phyloP scores from a whole-genome alignment of 2,797 vertebrate genomes.

The Mycteria americana region DNA sequence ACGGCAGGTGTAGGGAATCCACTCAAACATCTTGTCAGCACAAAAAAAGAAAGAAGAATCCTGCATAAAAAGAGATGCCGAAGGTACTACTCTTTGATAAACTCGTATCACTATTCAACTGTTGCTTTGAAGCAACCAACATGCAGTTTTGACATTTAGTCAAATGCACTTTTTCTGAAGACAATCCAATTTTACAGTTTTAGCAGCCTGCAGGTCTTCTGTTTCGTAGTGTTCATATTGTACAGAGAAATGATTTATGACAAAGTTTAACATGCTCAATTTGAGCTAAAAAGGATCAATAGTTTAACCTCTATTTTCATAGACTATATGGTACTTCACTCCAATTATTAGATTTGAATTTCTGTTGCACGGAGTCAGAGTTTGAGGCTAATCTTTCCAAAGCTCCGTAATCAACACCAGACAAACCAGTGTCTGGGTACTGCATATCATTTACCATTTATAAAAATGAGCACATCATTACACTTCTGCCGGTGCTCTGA shows the following conservation, averaged over 20 bases:
- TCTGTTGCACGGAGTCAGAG: background rate
- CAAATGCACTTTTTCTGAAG: background rate
- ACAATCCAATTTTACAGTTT: background rate
- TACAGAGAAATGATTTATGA: background rate
- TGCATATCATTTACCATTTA: background rate
- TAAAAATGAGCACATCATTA: background rate
- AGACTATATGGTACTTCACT: background rate
- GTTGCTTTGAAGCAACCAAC: background rate
- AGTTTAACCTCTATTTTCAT: background rate
- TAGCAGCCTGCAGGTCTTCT: background rate
- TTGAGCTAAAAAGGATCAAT: background rate
- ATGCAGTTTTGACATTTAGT: background rate
- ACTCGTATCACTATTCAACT: background rate
- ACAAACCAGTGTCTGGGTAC: background rate
- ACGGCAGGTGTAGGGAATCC: background rate
- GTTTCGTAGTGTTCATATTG: too few species aligned
- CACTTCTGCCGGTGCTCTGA: background rate
- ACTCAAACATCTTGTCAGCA: background rate
- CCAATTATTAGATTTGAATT: background rate
- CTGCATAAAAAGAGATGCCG: rapidly evolving
- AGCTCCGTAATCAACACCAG: background rate
- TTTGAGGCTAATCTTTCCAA: background rate
- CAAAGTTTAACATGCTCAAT: background rate
- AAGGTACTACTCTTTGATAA: background rate
- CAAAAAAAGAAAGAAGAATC: background rate